Conservation (phyloP, 2,888 invertebrate species). For the Nycteola revayana region DNA sequence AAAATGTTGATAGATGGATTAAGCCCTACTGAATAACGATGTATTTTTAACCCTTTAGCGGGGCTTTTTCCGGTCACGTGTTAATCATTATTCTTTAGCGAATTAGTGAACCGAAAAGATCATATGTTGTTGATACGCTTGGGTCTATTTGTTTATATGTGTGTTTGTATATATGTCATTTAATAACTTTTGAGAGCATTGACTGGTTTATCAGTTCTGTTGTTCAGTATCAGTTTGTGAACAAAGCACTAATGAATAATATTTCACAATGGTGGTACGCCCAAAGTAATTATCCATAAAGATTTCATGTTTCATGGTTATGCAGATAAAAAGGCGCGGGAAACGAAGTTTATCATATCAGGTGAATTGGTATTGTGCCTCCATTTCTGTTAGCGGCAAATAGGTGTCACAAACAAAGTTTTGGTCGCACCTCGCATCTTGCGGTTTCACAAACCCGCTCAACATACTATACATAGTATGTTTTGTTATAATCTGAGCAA, state of each 20-base stretch:
- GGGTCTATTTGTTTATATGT: neutral
- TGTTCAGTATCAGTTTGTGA: too few relatives aligned
- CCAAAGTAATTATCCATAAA: too few relatives aligned
- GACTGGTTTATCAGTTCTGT: neutral
- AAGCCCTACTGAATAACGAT: slow-evolving; percentile 23
- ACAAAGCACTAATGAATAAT: too few relatives aligned
- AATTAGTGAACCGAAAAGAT: neutral
- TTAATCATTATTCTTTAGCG: slow-evolving; percentile 3
- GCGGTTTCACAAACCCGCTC: neutral
- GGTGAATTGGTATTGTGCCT: too few relatives aligned
- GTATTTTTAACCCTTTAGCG: slow-evolving; percentile 26
- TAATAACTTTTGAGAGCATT: neutral
- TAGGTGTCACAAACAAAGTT: neutral
- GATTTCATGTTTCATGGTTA: too few relatives aligned
- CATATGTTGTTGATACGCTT: neutral
- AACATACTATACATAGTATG: neutral
- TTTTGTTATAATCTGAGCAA: slow-evolving; percentile 18
- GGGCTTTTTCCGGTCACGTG: slow-evolving; percentile 6
- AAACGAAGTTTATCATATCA: too few relatives aligned
- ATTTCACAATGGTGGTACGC: too few relatives aligned
- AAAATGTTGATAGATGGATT: slow-evolving; percentile 29
- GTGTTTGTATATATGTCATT: neutral
- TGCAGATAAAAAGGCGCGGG: too few relatives aligned
- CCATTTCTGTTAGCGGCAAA: too few relatives aligned
- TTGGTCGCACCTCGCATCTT: neutral